Evolutionary conservation across 2,113 vertebrate species (phyloP).

Genomic region (Lophius piscatorius): DNA sequence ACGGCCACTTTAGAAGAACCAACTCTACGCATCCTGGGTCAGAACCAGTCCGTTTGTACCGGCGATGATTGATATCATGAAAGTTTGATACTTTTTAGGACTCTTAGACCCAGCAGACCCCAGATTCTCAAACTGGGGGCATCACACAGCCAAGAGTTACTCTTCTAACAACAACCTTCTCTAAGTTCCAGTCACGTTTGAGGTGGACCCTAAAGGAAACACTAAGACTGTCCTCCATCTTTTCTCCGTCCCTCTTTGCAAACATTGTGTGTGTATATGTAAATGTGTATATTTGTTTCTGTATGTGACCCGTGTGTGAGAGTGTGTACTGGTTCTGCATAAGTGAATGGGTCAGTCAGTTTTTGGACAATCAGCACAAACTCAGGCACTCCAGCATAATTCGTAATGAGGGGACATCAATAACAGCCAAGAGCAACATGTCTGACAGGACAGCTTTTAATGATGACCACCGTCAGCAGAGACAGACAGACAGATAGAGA

Average conservation of each 20-base stretch:
- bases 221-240: not conserved
- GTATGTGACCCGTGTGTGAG: conserved; percentile 14
- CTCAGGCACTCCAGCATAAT: conserved; percentile 64
- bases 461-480: conserved; percentile 60
- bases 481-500: conserved; percentile 8
- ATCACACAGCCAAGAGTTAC: not conserved
- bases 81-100: too few relatives aligned
- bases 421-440: conserved; percentile 56
- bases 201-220: not conserved
- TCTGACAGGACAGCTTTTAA: conserved; percentile 62
- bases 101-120: too few relatives aligned
- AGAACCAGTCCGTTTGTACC: too few relatives aligned
- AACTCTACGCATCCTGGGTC: too few relatives aligned
- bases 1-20: too few relatives aligned
- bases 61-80: too few relatives aligned
- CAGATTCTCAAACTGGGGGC: too few relatives aligned
- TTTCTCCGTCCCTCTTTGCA: not conserved
- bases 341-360: conserved; percentile 5
- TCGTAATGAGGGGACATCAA: conserved; percentile 70
- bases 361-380: conserved; percentile 66
- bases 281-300: not conserved
- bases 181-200: not conserved
- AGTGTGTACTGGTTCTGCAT: not conserved
- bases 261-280: conserved; percentile 7
- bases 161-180: not conserved